A percentile compares a stretch with the other conserved stretches of the same genome.
Conservation (phyloP, 2,888 invertebrate genomes). For the Nephrotoma guestfalica region DNA sequence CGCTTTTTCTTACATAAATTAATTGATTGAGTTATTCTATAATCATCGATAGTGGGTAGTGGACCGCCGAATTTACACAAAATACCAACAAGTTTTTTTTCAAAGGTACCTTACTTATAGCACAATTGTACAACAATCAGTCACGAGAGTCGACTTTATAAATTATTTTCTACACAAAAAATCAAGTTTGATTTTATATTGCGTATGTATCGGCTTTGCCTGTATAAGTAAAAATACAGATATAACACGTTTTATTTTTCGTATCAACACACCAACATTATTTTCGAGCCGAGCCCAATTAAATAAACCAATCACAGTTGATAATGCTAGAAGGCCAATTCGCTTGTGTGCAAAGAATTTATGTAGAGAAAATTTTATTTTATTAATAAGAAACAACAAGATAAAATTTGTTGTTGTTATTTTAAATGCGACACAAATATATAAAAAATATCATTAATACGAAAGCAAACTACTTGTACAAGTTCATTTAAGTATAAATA, state of each 20-base stretch:
- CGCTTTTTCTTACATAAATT: no score
- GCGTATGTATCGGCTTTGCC: neutral
- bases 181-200: neutral
- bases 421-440: neutral
- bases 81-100: no score
- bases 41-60: no score
- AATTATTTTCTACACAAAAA: neutral
- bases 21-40: no score
- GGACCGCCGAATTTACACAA: no score
- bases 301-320: neutral
- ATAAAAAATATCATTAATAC: neutral
- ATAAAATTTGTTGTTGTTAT: neutral
- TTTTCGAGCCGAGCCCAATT: neutral
- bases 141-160: neutral
- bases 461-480: neutral
- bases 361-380: neutral
- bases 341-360: neutral
- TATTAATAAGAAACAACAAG: neutral
- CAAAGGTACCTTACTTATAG: neutral
- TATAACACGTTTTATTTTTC: neutral
- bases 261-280: neutral
- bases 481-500: neutral
- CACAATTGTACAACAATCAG: neutral
- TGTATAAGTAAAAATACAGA: neutral
- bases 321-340: neutral